Percentiles rank a stretch among this genome's conserved stretches.
Evolutionary conservation across 2,888 invertebrate genomes (phyloP).

Genomic region (Acheta domesticus): DNA sequence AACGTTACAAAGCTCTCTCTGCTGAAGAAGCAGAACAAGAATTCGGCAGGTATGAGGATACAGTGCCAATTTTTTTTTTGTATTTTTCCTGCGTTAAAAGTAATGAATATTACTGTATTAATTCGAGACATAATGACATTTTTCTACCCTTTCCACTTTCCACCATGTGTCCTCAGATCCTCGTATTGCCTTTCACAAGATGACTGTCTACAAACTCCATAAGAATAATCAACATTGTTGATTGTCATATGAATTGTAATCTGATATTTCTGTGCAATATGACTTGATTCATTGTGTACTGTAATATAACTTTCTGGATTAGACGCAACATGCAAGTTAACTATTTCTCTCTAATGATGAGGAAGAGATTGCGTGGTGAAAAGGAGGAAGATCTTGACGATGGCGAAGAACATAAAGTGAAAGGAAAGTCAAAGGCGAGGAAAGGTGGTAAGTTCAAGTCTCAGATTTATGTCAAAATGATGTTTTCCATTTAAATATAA

Average conservation of each 20-base stretch:
- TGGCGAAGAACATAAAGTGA: conserved; percentile 59
- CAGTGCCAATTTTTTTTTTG: neutral
- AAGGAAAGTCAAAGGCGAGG: conserved; percentile 39
- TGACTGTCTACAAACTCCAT: neutral
- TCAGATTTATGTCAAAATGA: neutral
- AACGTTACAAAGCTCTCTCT: conserved; percentile 78
- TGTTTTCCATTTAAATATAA: conserved; percentile 22
- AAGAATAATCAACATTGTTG: too few relatives aligned
- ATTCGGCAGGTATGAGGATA: conserved; percentile 67
- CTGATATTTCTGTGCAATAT: too few relatives aligned
- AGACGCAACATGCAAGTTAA: conserved; percentile 94
- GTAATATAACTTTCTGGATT: conserved; percentile 39
- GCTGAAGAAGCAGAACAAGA: conserved; percentile 98
- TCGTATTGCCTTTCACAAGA: neutral
- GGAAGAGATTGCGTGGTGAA: conserved; percentile 77
- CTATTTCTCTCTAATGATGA: conserved; percentile 90
- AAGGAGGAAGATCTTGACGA: conserved; percentile 59
- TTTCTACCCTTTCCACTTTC: neutral
- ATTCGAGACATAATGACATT: neutral
- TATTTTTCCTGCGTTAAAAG: neutral
- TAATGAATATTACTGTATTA: neutral
- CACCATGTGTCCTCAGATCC: neutral
- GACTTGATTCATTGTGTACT: neutral
- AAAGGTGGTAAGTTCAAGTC: conserved; percentile 42
- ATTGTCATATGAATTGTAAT: too few relatives aligned